These are phyloP conservation scores for Rallus limicola DNA, from an alignment of 2,113 vertebrate species.

Conservation along the genomic window DNA sequence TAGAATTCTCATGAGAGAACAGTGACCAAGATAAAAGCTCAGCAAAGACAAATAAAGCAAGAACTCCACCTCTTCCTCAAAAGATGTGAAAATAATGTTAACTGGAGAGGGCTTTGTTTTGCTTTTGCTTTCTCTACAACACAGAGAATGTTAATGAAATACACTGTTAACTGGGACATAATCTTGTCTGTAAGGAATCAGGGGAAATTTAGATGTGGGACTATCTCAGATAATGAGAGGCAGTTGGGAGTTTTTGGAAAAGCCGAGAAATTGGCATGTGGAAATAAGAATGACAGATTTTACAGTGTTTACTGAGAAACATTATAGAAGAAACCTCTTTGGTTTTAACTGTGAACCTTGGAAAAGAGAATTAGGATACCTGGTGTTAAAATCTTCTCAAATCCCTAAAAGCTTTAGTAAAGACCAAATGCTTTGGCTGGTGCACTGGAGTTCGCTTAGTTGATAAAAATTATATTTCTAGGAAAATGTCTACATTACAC, in stretches of 20 bases:
- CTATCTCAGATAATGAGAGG: conserved; percentile 65
- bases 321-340: neutral
- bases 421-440: conserved; percentile 18
- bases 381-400: conserved; percentile 60
- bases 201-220: conserved; percentile 70
- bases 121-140: conserved; percentile 52
- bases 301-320: conserved; percentile 62
- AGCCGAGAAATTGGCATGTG: conserved; percentile 45
- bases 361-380: conserved; percentile 48
- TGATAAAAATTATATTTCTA: conserved; percentile 44
- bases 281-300: conserved; percentile 73
- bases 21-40: conserved; percentile 43
- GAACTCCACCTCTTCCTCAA: conserved; percentile 16
- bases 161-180: conserved; percentile 67
- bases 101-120: conserved; percentile 43
- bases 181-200: conserved; percentile 60
- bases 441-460: conserved; percentile 19
- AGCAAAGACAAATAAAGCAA: conserved; percentile 41
- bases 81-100: conserved; percentile 47
- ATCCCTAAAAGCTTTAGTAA: conserved; percentile 46
- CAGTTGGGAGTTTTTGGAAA: conserved; percentile 60
- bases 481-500: conserved; percentile 10
- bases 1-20: neutral
- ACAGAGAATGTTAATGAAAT: conserved; percentile 70
- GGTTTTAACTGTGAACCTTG: neutral